Percentiles rank a stretch among this genome's conserved stretches.
phyloP scores from a whole-genome alignment of 2,888 invertebrate species.

The Lasioglossum malachurum region DNA sequence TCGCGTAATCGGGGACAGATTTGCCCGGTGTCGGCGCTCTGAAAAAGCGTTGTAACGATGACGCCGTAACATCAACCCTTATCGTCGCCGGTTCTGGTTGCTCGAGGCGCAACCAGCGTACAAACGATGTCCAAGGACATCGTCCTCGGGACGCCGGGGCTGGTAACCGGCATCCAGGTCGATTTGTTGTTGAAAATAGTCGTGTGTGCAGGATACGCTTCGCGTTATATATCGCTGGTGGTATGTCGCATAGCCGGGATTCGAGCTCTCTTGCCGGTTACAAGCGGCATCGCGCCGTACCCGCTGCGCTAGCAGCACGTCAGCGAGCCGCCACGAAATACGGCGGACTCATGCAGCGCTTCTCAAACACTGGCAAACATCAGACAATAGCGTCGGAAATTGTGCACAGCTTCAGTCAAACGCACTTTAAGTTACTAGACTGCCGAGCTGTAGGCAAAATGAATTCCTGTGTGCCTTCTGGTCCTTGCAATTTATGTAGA shows the following conservation, averaged over 20 bases:
- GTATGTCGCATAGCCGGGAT: slow-evolving; percentile 69
- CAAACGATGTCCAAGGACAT: slow-evolving; percentile 37
- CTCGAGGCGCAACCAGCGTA: slow-evolving; percentile 6
- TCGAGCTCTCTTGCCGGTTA: slow-evolving; percentile 60
- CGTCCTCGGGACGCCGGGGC: slow-evolving; percentile 42
- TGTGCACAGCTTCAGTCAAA: not conserved
- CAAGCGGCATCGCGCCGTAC: slow-evolving; percentile 72
- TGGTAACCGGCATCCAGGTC: slow-evolving; percentile 50
- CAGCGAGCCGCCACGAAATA: slow-evolving; percentile 69
- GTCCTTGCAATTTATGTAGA: no score
- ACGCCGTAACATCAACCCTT: slow-evolving; percentile 50
- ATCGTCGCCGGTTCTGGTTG: slow-evolving; percentile 32
- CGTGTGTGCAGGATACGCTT: slow-evolving; percentile 53
- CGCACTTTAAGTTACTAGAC: no score
- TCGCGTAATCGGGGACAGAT: slow-evolving; percentile 33
- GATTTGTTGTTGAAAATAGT: slow-evolving; percentile 72
- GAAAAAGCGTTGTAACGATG: slow-evolving; percentile 34
- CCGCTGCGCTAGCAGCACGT: slow-evolving; percentile 72
- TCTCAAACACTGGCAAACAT: slow-evolving; percentile 70
- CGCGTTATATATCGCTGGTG: slow-evolving; percentile 65
- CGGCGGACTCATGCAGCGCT: slow-evolving; percentile 74
- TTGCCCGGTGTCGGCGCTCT: slow-evolving; percentile 26
- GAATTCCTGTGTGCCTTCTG: no score
- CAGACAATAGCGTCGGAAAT: not conserved
- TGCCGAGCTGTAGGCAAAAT: no score